Evolutionary conservation across 1,140 invertebrate genomes (phyloP).

Genomic region (Penaeus japonicus): DNA sequence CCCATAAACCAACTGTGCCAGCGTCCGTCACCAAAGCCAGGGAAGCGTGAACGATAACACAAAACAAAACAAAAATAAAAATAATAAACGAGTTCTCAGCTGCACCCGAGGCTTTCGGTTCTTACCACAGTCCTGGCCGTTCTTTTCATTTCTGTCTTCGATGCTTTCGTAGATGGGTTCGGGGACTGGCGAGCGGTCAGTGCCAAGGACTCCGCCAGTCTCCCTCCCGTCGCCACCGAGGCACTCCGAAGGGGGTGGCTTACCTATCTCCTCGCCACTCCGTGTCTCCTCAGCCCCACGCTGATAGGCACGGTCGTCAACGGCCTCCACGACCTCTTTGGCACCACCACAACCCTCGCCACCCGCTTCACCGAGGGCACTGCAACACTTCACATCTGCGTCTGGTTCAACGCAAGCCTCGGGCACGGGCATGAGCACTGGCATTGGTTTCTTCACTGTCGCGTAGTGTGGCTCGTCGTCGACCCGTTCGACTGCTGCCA

Average conservation of each 20-base stretch:
- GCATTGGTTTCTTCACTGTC: slow-evolving; percentile 16
- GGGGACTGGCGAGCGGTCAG: background rate
- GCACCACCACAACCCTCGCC: background rate
- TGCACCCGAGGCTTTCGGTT: background rate
- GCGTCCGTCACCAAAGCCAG: background rate
- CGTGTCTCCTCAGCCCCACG: background rate
- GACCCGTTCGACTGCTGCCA: background rate
- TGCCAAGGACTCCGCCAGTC: background rate
- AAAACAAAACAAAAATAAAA: background rate
- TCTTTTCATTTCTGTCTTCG: slow-evolving; percentile 30
- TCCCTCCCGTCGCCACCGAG: background rate
- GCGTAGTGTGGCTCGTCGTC: slow-evolving; percentile 31
- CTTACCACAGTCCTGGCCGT: slow-evolving; percentile 44
- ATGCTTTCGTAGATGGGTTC: slow-evolving; percentile 48
- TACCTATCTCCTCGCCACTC: background rate
- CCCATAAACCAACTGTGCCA: no score
- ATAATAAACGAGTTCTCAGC: background rate
- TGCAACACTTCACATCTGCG: background rate
- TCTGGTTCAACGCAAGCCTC: no score
- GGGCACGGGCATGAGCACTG: background rate
- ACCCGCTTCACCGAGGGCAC: background rate
- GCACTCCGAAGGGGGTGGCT: background rate
- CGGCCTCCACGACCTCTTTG: background rate
- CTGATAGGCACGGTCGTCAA: slow-evolving; percentile 17
- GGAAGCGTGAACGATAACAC: slow-evolving; percentile 7